Base-by-base conservation (phyloP, 2,888 invertebrate species). In the Nomada fucata region DNA sequence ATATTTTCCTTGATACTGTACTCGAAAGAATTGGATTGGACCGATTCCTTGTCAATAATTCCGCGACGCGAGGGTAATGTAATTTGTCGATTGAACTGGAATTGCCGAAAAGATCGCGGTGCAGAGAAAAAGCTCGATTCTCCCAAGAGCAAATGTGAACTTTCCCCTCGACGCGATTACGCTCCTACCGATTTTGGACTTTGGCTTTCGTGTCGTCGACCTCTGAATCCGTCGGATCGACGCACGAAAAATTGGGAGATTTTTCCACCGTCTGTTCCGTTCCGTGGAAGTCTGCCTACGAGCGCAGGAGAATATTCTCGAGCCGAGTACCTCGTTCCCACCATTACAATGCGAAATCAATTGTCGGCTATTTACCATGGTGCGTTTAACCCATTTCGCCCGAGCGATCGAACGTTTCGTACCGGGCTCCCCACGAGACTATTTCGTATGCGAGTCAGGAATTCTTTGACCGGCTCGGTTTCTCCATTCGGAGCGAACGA, bases 371-470 rank as follows among this genome's bases (percentile, higher is more conserved):
- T 77, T 77, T 77, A 80, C 68, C 77, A 63, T 64, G 68, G 63
- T 23, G 72, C 68, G 64, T 80, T 80, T 77, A 67, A 80, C 67
- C 73, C 53, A 76, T 76, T 83, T 80, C 70, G 20, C 57, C 53
- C 44, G 73, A 20, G 53, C 60, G 64, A 73, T 65, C 65, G 72
- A 63, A 57, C 55, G 26, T 23, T n/a, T 20, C 55, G 55, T 10
- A 55, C 18, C 47, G 36, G 61, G 67, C 26, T 44, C n/a, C 57
- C 68, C 29, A 10, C 55, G 44, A 52, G 77, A 67, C 44, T 68
- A 73, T 69, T 68, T 73, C 63, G 55, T 59, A 76, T 26, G 36
- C 64, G 72, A 23, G 42, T 60, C 64, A 44, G 26, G 57, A 29
- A 64, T 64, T 63, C 47, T 47, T 44, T 44, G 23, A 53, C 20